Base-by-base conservation (phyloP, 2,797 vertebrate species). In the Sebastolobus altivelis region DNA sequence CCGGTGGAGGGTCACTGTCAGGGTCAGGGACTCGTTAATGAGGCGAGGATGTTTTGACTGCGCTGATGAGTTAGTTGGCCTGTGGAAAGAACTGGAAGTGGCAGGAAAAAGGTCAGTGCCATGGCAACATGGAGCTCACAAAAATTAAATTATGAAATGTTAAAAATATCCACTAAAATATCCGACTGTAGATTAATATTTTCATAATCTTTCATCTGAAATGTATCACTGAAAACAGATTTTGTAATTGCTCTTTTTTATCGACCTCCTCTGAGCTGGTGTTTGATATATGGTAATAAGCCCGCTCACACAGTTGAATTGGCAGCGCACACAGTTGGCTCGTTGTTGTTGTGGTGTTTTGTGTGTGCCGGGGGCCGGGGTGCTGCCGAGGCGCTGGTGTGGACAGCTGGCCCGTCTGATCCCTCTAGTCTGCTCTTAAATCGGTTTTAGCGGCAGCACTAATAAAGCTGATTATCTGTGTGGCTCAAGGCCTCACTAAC, bases 361-460 rank as follows among this genome's bases (percentile, higher is more conserved):
- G 88, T 84, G 80, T 80, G 86, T 76, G 77, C 79, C 66, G 27
- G 63, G 82, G 82, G 86, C 86, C 82, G n/a, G 75, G 77, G 84
- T 72, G 82, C 85, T 88, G 88, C 79, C 79, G 86, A 68, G 88
- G 91, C 75, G 88, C 92, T 93, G 93, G 95, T 95, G 94, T 95
- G 95, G 97, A 97, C 97, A 98, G 97, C 97, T 98, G 97, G 97
- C 94, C 95, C 91, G 96, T 97, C 97, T 98, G 97, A 98, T 97
- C 97, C 97, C 95, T 90, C 94, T 95, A 91, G 97, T 97, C 97
- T 97, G 96, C 95, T 96, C 94, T 95, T 96, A 97, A 97, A 97
- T 96, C 97, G 97, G 97, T 96, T 97, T 98, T 97, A 97, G 96
- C 95, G 95, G 90, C 92, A 93, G 95, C 94, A 95, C 96, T 97